These are phyloP conservation scores for Barnardius zonarius DNA, from an alignment of 2,113 vertebrate genomes.

Conservation along the genomic window DNA sequence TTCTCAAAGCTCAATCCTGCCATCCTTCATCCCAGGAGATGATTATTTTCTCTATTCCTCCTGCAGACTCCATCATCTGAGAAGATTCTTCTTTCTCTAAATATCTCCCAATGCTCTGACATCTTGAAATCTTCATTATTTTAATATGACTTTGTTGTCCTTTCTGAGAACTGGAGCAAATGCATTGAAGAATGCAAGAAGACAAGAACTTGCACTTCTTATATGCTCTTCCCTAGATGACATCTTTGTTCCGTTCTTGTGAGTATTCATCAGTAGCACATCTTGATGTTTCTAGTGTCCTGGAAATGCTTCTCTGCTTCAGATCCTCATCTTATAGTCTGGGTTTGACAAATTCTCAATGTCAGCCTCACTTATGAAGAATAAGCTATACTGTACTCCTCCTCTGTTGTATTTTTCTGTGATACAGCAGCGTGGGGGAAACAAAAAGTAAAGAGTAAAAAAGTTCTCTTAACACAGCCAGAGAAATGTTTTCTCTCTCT, in stretches of 20 bases:
- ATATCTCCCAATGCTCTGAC: background rate
- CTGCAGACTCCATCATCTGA: background rate
- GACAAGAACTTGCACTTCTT: background rate
- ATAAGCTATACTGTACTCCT: background rate
- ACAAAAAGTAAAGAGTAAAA: background rate
- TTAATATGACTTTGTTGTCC: background rate
- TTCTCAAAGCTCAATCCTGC: background rate
- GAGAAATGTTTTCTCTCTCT: background rate
- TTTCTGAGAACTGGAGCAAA: background rate
- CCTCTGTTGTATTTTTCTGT: background rate
- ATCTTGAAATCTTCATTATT: background rate
- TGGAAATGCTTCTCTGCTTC: background rate
- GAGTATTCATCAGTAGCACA: background rate
- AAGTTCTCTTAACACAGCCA: background rate
- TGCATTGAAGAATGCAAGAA: background rate
- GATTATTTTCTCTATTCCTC: background rate
- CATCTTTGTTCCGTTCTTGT: background rate
- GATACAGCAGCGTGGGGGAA: background rate
- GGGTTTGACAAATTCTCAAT: background rate
- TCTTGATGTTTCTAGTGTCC: background rate
- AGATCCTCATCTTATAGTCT: background rate
- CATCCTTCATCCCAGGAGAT: background rate
- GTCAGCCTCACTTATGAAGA: background rate
- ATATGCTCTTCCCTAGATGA: background rate
- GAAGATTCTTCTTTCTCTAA: background rate